A percentile compares a stretch with the other conserved stretches of the same genome.
These are phyloP conservation scores for Diarsia dahlii DNA, from an alignment of 2,888 invertebrate species.

Conservation along the genomic window DNA sequence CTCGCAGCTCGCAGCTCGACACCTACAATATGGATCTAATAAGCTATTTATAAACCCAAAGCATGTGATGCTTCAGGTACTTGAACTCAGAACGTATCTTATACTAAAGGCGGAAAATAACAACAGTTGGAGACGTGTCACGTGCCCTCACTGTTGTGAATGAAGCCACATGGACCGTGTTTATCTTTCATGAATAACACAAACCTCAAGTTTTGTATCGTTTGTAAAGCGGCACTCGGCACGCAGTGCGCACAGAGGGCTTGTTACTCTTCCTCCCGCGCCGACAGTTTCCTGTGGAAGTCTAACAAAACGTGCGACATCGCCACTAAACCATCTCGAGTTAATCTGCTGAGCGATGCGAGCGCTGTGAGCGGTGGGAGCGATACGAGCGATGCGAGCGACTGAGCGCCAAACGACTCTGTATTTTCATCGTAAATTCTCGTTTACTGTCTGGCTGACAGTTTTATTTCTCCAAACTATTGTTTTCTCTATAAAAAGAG, in stretches of 20 bases:
- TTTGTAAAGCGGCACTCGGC: background rate
- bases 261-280: background rate
- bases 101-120: background rate
- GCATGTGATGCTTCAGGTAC: too few species aligned
- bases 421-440: conserved; percentile 33
- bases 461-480: conserved; percentile 35
- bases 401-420: background rate
- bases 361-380: background rate
- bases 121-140: background rate
- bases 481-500: conserved; percentile 19
- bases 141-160: background rate
- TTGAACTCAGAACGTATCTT: too few species aligned
- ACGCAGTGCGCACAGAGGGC: conserved; percentile 5
- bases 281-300: background rate
- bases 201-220: background rate
- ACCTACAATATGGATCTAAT: too few species aligned
- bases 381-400: background rate
- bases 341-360: background rate
- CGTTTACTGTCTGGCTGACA: conserved; percentile 22
- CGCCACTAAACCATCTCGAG: background rate
- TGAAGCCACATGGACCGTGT: background rate
- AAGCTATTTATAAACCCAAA: too few species aligned
- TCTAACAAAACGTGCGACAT: background rate
- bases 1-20: too few species aligned
- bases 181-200: background rate